Evolutionary conservation across 2,888 invertebrate species (phyloP).

Genomic region (Deroplatys truncata): DNA sequence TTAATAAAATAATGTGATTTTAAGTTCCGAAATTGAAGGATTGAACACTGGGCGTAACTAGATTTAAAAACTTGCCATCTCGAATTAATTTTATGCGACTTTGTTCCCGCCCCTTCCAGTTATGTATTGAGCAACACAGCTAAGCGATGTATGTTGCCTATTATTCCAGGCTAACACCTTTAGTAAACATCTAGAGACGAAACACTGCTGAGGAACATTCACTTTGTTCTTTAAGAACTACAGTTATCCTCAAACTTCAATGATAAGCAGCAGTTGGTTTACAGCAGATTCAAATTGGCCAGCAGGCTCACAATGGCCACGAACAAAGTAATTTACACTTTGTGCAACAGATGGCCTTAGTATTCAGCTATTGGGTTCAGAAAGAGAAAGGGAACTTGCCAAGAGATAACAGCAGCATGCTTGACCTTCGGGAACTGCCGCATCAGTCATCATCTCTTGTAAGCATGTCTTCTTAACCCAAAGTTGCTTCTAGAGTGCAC

Average conservation of each 20-base stretch:
- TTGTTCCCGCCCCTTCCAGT: not conserved
- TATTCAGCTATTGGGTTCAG: not conserved
- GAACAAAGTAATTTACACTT: not conserved
- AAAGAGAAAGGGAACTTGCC: not conserved
- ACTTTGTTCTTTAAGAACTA: too few species aligned
- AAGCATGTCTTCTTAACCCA: too few species aligned
- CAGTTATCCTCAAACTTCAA: too few species aligned
- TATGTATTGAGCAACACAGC: not conserved
- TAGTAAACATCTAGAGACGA: not conserved
- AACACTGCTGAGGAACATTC: too few species aligned
- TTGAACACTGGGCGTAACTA: too few species aligned
- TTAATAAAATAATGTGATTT: too few species aligned
- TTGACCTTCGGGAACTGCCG: not conserved
- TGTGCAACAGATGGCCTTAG: not conserved
- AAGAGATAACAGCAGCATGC: not conserved
- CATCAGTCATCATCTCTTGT: not conserved
- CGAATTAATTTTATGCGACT: not conserved
- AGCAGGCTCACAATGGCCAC: not conserved
- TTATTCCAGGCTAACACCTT: not conserved
- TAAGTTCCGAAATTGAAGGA: too few species aligned
- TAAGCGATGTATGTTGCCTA: not conserved
- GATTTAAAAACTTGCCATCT: too few species aligned
- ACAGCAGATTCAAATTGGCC: not conserved
- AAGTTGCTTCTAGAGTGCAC: too few species aligned
- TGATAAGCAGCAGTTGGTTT: too few species aligned